Evolutionary conservation across 1,140 invertebrate genomes (phyloP), one percentile per base, ranked within the genome.

Genomic region (Cyclargus thomasi): DNA sequence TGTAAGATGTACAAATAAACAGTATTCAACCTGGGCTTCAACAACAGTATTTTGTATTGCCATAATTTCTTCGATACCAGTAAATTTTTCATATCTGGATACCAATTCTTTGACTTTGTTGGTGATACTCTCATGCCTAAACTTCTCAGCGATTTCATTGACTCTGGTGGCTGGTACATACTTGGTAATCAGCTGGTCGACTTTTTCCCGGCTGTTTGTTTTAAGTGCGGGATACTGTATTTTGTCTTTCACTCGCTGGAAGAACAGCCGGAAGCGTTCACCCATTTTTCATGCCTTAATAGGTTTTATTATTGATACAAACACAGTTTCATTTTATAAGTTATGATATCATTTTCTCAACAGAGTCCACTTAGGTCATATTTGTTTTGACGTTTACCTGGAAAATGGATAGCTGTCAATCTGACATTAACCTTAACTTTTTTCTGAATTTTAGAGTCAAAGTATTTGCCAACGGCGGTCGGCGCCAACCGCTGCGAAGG

Each of bases 41-140:
- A 91, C 74, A 7, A 91, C 90, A 0, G 88, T 90, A 68, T 88
- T 89, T 67, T 91, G 90, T 20, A 91, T 79, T 7, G 85, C 81
- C 86, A 91, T 88, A 36, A 91, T 90, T 74, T 91, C 90, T 22
- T 89, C 83, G 6, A 91, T 90, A 10, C 90, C 90, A 0, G 89
- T 91, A 35, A 91, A 91, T 70, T 91, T 90, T 64, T 91, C 90
- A 80, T 91, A 91, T 71, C 76, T 82, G n/a, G 77, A 70, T 16
- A 90, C 84, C 21, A 90, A 62, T 47, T 90, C 86, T 63, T 81
- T 79, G 0, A 88, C 83, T 73, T 74, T 88, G 55, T 72, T 77
- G 0, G 79, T 68, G 6, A 90, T 71, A 21, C 70, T 74, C 35
- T 85, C 81, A 10, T 85, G 79, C 76, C 82, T 88, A 20, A 90